Conservation (phyloP, 2,888 invertebrate species). For the Celastrina argiolus region DNA sequence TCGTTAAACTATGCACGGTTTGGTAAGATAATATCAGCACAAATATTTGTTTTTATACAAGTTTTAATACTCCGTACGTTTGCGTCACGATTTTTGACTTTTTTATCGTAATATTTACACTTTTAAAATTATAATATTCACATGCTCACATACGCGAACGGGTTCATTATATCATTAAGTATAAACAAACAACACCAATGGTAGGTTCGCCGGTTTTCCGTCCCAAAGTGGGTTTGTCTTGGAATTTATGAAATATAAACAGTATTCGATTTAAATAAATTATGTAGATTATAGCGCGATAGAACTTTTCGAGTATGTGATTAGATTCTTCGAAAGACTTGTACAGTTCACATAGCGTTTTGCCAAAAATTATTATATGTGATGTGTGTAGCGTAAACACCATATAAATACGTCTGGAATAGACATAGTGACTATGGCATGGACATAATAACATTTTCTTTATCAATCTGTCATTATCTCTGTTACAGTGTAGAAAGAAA, state of each 20-base stretch:
- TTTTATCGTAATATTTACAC: slow-evolving; percentile 32
- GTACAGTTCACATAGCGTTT: slow-evolving; percentile 61
- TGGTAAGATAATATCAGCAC: slow-evolving; percentile 37
- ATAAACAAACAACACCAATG: slow-evolving; percentile 58
- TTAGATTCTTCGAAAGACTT: slow-evolving; percentile 33
- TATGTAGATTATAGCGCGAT: slow-evolving; percentile 19
- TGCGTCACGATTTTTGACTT: slow-evolving; percentile 56
- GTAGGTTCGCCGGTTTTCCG: slow-evolving; percentile 62
- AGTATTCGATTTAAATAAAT: slow-evolving; percentile 17
- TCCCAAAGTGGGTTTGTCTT: slow-evolving; percentile 58
- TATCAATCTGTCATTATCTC: too few species aligned
- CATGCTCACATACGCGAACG: slow-evolving; percentile 4
- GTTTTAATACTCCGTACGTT: slow-evolving; percentile 63
- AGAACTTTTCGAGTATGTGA: slow-evolving; percentile 23
- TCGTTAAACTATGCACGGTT: slow-evolving; percentile 21
- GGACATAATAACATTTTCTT: too few species aligned
- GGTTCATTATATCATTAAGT: slow-evolving; percentile 38
- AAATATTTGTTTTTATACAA: slow-evolving; percentile 55
- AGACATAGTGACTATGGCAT: too few species aligned
- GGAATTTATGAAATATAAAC: slow-evolving; percentile 20
- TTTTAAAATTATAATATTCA: slow-evolving; percentile 8
- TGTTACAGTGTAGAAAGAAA: too few species aligned
- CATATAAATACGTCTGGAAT: too few species aligned
- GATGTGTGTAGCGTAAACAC: slow-evolving; percentile 70
- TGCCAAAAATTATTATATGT: slow-evolving; percentile 68